A percentile compares a stretch with the other conserved stretches of the same genome.
These are phyloP conservation scores for Terrapene triunguis DNA, from an alignment of 2,113 vertebrate species.

Conservation along the genomic window DNA sequence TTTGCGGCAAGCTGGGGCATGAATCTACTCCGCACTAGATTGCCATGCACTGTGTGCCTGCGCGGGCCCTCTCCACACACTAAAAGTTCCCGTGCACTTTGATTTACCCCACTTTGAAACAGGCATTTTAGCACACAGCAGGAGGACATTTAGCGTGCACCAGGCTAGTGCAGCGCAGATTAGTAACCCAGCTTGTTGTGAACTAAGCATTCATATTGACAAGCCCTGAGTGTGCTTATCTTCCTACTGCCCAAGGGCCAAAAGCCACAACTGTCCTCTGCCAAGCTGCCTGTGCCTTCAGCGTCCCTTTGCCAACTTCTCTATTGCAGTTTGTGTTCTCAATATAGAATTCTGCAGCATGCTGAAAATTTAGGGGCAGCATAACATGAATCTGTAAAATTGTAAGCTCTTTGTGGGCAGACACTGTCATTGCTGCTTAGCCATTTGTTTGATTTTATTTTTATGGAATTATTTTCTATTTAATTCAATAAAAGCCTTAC, in stretches of 20 bases:
- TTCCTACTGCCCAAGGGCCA: background rate
- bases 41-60: background rate
- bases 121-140: background rate
- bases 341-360: background rate
- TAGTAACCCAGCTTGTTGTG: background rate
- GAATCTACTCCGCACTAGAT: background rate
- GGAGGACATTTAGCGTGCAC: background rate
- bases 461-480: too few relatives aligned
- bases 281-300: background rate
- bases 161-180: background rate
- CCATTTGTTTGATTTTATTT: too few relatives aligned
- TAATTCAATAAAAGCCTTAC: too few relatives aligned
- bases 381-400: background rate
- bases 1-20: background rate
- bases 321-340: background rate
- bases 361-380: background rate
- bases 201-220: background rate
- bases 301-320: background rate
- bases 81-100: background rate
- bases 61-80: background rate
- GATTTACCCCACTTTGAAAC: background rate
- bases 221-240: background rate
- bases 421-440: background rate
- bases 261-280: background rate
- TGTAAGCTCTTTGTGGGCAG: background rate